Evolutionary conservation across 2,113 vertebrate species (phyloP), one percentile per base, ranked within the genome.

Genomic region (Aramus guarauna): DNA sequence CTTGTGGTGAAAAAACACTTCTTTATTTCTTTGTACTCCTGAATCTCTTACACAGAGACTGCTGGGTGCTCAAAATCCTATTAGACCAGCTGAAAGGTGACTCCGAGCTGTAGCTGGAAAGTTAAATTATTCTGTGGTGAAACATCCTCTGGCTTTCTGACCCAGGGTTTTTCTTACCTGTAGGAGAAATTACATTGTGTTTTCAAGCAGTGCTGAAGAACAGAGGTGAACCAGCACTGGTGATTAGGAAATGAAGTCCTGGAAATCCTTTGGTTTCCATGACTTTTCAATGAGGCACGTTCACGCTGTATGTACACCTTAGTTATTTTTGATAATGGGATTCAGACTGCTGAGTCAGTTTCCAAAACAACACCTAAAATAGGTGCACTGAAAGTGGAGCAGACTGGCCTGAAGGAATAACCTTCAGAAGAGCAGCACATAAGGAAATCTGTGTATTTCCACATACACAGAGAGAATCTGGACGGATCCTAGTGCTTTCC

Each of bases 391-490:
- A 5, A 58, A 82, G 67, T 50, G 68, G 24, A 85, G n/a, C 80
- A 47, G 47, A 52, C 34, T 7, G 10, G 52, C 24, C 50, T 20
- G 39, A n/a, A 74, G 53, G 55, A 52, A 19, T 48, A 5, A 26
- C 22, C 16, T 20, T 47, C 37, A 48, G 80, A 48, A 48, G 41
- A 56, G n/a, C 20, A n/a, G 72, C n/a, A 32, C n/a, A n/a, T 20
- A 3, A 85, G 37, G 72, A 83, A 47, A 41, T 15, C 12, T 0
- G 0, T 39, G 21, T 47, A 23, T 12, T 90, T 17, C 43, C 21
- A 9, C 0, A 0, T 20, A 12, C 26, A 21, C 12, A 55, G 66
- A 27, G 34, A 34, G 60, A 72, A 52, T 30, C 36, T 7, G 21
- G 34, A 26, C 34, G 20, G 59, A 12, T 43, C 0, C 0, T 20